Evolutionary conservation across 2,113 vertebrate species (phyloP).

Genomic region (Lophotis ruficrista): DNA sequence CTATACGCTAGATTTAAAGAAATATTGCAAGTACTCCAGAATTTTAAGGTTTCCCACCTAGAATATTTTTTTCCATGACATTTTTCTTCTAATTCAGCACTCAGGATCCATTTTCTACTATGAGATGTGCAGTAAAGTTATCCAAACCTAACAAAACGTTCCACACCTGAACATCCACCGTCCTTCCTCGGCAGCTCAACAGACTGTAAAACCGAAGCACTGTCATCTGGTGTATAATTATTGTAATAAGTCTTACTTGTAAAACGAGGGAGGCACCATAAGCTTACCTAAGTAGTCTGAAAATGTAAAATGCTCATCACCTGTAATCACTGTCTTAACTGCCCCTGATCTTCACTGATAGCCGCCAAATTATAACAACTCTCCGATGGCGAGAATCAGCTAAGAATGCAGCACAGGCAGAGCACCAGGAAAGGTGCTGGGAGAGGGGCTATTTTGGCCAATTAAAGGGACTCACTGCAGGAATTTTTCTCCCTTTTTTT

Average conservation of each 20-base stretch:
- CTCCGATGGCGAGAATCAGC: not conserved
- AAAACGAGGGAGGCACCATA: constrained; percentile 46
- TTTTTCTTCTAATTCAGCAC: not conserved
- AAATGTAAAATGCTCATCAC: constrained; percentile 39
- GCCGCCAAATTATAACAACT: not conserved
- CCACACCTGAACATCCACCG: constrained; percentile 2
- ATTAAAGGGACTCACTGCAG: not conserved
- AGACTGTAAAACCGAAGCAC: constrained; percentile 31
- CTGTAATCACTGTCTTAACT: constrained; percentile 40
- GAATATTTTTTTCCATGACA: not conserved
- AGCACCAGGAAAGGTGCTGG: not conserved
- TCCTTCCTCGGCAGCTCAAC: not conserved
- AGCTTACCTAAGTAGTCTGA: constrained; percentile 53
- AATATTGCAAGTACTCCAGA: not conserved
- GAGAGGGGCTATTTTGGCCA: not conserved
- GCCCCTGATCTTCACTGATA: constrained; percentile 41
- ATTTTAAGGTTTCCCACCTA: not conserved
- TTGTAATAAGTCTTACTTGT: constrained; percentile 35
- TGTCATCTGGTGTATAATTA: constrained; percentile 21
- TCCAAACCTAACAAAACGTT: constrained; percentile 28
- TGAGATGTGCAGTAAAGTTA: not conserved
- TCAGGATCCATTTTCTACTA: not conserved
- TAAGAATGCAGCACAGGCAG: not conserved
- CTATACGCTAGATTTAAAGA: not conserved
- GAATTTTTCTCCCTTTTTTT: not conserved